Conservation (phyloP, 2,113 vertebrate species). For the Cyanistes caeruleus region DNA sequence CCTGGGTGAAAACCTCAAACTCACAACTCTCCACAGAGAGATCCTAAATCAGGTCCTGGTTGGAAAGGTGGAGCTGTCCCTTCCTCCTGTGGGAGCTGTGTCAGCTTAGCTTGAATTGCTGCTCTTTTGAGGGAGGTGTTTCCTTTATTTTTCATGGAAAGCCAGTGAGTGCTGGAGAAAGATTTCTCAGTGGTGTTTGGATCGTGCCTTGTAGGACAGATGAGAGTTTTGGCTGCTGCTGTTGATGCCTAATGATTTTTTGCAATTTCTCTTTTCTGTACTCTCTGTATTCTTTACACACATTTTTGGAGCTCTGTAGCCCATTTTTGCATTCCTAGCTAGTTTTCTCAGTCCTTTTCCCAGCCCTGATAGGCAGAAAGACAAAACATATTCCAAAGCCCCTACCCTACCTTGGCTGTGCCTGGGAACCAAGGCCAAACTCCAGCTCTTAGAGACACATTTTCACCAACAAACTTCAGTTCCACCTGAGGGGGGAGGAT, state of each 20-base stretch:
- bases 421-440: rapidly evolving
- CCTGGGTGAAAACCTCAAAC: neutral
- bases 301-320: neutral
- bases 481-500: neutral
- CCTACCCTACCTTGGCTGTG: rapidly evolving
- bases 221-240: neutral
- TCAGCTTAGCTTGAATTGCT: neutral
- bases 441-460: neutral
- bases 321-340: neutral
- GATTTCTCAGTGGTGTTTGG: neutral
- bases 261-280: neutral
- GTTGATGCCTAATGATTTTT: neutral
- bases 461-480: neutral
- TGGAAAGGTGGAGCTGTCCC: neutral
- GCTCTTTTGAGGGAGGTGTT: rapidly evolving
- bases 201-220: neutral
- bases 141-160: neutral
- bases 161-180: neutral
- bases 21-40: rapidly evolving
- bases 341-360: neutral
- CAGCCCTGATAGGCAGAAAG: neutral
- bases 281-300: neutral
- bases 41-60: neutral
- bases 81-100: neutral
- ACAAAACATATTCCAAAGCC: neutral